Evolutionary conservation across 2,888 invertebrate species (phyloP).

Genomic region (Melitaea athalia): DNA sequence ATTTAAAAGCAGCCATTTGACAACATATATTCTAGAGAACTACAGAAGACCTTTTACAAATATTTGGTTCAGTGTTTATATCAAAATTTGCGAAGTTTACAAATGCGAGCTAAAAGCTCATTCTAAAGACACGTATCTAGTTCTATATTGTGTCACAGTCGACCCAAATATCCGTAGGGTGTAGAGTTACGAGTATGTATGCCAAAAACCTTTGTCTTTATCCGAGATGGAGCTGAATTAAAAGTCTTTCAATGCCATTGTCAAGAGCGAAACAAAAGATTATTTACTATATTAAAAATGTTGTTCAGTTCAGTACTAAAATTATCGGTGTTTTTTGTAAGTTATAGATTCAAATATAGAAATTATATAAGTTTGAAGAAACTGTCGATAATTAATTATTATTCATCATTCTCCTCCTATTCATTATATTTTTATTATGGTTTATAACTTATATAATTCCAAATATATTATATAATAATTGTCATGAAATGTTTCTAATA

Average conservation of each 20-base stretch:
- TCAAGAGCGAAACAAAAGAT: not conserved
- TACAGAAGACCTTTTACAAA: not conserved
- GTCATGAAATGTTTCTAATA: too few species aligned
- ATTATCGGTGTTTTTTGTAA: not conserved
- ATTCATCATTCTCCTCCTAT: too few species aligned
- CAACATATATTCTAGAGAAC: not conserved
- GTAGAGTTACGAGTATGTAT: slow-evolving; percentile 20
- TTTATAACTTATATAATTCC: too few species aligned
- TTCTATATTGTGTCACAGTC: slow-evolving; percentile 11
- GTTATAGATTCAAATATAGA: not conserved
- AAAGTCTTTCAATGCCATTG: slow-evolving; percentile 16
- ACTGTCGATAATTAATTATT: too few species aligned
- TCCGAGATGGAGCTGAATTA: slow-evolving; percentile 13
- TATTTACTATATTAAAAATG: not conserved
- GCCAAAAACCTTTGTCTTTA: slow-evolving; percentile 23
- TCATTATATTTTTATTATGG: too few species aligned
- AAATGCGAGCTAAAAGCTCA: slow-evolving; percentile 16
- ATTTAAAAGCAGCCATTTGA: too few species aligned
- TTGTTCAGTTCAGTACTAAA: not conserved
- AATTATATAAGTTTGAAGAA: too few species aligned
- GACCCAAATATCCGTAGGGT: slow-evolving; percentile 23
- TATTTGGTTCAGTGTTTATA: slow-evolving; percentile 4
- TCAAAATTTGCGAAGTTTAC: slow-evolving; percentile 8
- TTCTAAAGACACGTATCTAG: slow-evolving; percentile 3
- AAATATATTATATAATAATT: too few species aligned